Evolutionary conservation across 2,888 invertebrate species (phyloP), one percentile per base, ranked within the genome.

Genomic region (Nomada fucata): DNA sequence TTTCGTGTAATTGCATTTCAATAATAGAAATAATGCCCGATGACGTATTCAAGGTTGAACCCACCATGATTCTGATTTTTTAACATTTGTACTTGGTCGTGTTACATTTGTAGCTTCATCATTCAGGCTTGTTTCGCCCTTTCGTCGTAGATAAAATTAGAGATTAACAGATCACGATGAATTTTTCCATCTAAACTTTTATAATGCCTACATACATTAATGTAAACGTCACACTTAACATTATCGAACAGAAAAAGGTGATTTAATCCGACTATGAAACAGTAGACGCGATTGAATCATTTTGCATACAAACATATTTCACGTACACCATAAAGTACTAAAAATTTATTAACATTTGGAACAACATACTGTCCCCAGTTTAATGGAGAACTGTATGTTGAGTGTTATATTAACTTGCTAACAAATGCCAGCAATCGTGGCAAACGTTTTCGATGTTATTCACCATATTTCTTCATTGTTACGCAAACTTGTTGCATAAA

Each of bases 61-160:
- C 3, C 9, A 68, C 23, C 70, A 47, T 68, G 68, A 52, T 70
- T 75, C 63, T 71, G 47, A 79, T 53, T 63, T 57, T 81, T 79
- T 53, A 23, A 20, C 55, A 44, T 26, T 69, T 73, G n/a, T n/a
- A 11, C 18, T 53, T 36, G 18, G 11, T 36, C 26, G 36, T 15
- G 7, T 29, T 20, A 2, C 47, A 15, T 47, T 47, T 47, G 15
- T 15, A 47, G 47, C 47, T 10, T 15, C 11, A 15, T 47, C 47
- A 47, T 59, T 36, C n/a, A 36, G 10, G 29, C 10, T 36, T 60
- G 29, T 18, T 18, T 36, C 2, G 36, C 36, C 36, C 36, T 36
- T 36, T 36, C 36, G 0, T 36, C 36, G 36, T 36, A 36, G 36
- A 36, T 36, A 36, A 36, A 36, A 36, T 36, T 1, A 15, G 7